phyloP scores from a whole-genome alignment of 2,888 invertebrate genomes.

The Perithous albicinctus region DNA sequence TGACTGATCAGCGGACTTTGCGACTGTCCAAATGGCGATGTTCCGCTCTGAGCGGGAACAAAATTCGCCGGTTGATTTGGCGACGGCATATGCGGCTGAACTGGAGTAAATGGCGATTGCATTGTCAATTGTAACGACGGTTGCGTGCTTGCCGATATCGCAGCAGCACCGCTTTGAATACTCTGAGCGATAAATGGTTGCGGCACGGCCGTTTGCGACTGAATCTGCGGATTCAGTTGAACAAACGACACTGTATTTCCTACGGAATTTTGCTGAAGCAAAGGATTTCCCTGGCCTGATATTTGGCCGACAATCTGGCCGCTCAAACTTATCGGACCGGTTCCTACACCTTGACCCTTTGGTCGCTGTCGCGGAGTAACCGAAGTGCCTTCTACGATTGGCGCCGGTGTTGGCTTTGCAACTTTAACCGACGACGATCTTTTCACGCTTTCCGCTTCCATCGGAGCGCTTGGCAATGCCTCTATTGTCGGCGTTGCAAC shows the following conservation, averaged over 20 bases:
- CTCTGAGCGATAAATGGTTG: slow-evolving; percentile 74
- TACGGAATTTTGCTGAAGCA: slow-evolving; percentile 72
- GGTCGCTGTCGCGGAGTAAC: slow-evolving; percentile 94
- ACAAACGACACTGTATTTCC: slow-evolving; percentile 76
- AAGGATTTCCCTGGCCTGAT: slow-evolving; percentile 81
- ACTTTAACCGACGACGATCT: slow-evolving; percentile 86
- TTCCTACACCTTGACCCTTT: slow-evolving; percentile 86
- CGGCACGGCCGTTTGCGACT: slow-evolving; percentile 72
- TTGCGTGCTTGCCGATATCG: slow-evolving; percentile 70
- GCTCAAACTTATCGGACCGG: slow-evolving; percentile 82
- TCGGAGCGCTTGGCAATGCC: slow-evolving; percentile 88
- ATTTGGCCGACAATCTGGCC: slow-evolving; percentile 83
- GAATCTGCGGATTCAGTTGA: slow-evolving; percentile 76
- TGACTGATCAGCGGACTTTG: slow-evolving; percentile 81
- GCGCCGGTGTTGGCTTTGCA: slow-evolving; percentile 84
- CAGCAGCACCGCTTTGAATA: slow-evolving; percentile 67
- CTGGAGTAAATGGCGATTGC: slow-evolving; percentile 69
- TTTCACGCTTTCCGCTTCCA: slow-evolving; percentile 89
- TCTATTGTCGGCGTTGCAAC: slow-evolving; percentile 88
- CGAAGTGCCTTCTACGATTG: slow-evolving; percentile 90
- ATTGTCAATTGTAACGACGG: slow-evolving; percentile 67
- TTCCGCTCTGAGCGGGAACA: slow-evolving; percentile 74
- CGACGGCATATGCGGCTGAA: slow-evolving; percentile 77
- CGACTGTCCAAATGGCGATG: slow-evolving; percentile 78
- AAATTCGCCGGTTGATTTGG: slow-evolving; percentile 78